A percentile compares a stretch with the other conserved stretches of the same genome.
Evolutionary conservation across 2,797 vertebrate genomes (phyloP).

Genomic region (Oryzias dopingdopingensis): DNA sequence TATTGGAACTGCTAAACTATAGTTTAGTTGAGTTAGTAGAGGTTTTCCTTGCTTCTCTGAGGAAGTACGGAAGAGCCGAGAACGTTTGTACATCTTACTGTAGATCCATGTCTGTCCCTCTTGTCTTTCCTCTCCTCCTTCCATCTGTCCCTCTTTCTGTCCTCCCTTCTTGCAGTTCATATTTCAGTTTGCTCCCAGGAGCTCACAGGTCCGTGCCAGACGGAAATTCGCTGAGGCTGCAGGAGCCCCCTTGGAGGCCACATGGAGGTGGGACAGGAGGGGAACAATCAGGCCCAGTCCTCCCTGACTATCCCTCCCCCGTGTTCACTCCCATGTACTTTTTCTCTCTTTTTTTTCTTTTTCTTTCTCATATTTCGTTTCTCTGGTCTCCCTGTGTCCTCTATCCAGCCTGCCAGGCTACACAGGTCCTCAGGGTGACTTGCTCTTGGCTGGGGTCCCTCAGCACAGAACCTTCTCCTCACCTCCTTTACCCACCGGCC

Average conservation of each 20-base stretch:
- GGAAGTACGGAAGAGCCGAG: slow-evolving; percentile 38
- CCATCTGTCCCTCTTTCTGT: slow-evolving; percentile 61
- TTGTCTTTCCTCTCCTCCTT: slow-evolving; percentile 27
- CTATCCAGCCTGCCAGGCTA: slow-evolving; percentile 86
- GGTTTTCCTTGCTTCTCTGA: slow-evolving; percentile 19
- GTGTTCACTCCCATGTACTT: slow-evolving; percentile 57
- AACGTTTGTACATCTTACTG: slow-evolving; percentile 53
- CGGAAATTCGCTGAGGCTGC: slow-evolving; percentile 89
- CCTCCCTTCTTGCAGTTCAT: slow-evolving; percentile 83
- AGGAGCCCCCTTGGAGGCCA: slow-evolving; percentile 90
- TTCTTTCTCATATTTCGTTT: slow-evolving; percentile 69
- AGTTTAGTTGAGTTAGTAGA: slow-evolving; percentile 9
- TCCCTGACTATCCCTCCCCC: slow-evolving; percentile 64
- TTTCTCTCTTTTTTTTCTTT: slow-evolving; percentile 67
- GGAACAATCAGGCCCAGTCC: slow-evolving; percentile 89
- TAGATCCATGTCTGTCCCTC: slow-evolving; percentile 59
- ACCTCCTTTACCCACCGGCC: slow-evolving; percentile 42
- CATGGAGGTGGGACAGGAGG: slow-evolving; percentile 88
- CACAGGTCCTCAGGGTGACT: slow-evolving; percentile 89
- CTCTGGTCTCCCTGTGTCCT: slow-evolving; percentile 73
- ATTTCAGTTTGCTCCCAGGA: slow-evolving; percentile 96
- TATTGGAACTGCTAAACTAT: not conserved
- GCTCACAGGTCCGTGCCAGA: slow-evolving; percentile 93
- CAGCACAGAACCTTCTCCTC: slow-evolving; percentile 58
- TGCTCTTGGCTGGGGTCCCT: slow-evolving; percentile 77